These are phyloP conservation scores for Lytechinus pictus DNA, from an alignment of 35 echinoderm and acorn worm genomes.

Conservation along the genomic window DNA sequence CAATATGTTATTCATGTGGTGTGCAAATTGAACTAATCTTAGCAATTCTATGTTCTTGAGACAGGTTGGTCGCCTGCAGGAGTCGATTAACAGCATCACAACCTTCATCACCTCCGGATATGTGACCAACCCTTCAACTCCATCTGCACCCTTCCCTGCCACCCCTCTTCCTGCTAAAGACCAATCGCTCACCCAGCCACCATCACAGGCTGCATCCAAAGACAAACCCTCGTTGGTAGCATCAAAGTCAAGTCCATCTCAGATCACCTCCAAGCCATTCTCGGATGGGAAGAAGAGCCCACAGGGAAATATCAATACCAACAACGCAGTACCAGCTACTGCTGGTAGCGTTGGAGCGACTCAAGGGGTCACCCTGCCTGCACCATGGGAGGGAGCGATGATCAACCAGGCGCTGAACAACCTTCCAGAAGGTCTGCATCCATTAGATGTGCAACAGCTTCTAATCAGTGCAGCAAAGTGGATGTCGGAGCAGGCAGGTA, in stretches of 20 bases:
- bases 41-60: neutral
- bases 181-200: neutral
- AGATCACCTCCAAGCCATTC: neutral
- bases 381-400: conserved; percentile 24
- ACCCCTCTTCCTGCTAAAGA: neutral
- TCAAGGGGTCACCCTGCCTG: neutral
- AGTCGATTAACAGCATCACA: conserved; percentile 38
- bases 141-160: neutral
- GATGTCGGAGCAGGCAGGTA: conserved; percentile 14
- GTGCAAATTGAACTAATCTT: too few relatives aligned
- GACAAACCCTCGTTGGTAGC: neutral
- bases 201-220: neutral
- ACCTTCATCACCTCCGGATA: conserved; percentile 45
- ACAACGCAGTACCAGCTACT: neutral
- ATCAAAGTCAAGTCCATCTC: neutral
- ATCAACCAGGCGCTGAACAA: conserved; percentile 36
- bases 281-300: neutral
- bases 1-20: too few relatives aligned
- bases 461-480: conserved; percentile 34
- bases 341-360: neutral
- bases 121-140: neutral
- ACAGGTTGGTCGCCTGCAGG: conserved; percentile 39
- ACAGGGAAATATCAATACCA: neutral
- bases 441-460: conserved; percentile 36
- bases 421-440: conserved; percentile 30